phyloP scores from a whole-genome alignment of 2,888 invertebrate species.

The Lepidocyrtinus sp. region DNA sequence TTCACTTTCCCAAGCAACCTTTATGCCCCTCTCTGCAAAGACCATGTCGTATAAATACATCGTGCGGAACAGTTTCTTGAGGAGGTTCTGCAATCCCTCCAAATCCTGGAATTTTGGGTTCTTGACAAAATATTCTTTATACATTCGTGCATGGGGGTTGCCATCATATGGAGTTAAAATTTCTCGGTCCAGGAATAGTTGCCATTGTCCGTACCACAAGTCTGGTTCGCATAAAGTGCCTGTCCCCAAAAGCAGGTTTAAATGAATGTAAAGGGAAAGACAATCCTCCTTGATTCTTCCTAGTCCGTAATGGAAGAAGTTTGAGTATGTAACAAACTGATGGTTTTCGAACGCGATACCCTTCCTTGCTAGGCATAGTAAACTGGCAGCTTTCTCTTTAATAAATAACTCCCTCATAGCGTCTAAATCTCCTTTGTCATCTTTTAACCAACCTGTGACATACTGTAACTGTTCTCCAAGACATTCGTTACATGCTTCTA shows the following conservation, averaged over 20 bases:
- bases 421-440: slow-evolving; percentile 8
- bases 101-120: slow-evolving; percentile 42
- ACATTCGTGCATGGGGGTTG: slow-evolving; percentile 33
- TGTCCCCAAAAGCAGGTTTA: slow-evolving; percentile 23
- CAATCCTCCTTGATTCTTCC: slow-evolving; percentile 44
- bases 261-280: slow-evolving; percentile 41
- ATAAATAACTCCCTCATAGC: slow-evolving; percentile 38
- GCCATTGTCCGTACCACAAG: slow-evolving; percentile 31
- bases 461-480: slow-evolving; percentile 14
- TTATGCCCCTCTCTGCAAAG: slow-evolving; percentile 17
- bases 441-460: background rate
- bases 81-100: slow-evolving; percentile 20
- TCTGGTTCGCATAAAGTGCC: slow-evolving; percentile 18
- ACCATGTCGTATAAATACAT: slow-evolving; percentile 47
- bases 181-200: slow-evolving; percentile 26
- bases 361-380: slow-evolving; percentile 19
- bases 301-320: slow-evolving; percentile 46
- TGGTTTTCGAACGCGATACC: slow-evolving; percentile 24
- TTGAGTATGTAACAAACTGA: slow-evolving; percentile 41
- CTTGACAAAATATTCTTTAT: slow-evolving; percentile 31
- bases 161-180: slow-evolving; percentile 33
- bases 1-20: slow-evolving; percentile 25
- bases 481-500: slow-evolving; percentile 23
- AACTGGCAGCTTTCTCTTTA: slow-evolving; percentile 29
- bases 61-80: slow-evolving; percentile 33